A percentile compares a stretch with the other conserved stretches of the same genome.
Conservation (phyloP, 2,797 vertebrate genomes). For the Enteromius anoplus region DNA sequence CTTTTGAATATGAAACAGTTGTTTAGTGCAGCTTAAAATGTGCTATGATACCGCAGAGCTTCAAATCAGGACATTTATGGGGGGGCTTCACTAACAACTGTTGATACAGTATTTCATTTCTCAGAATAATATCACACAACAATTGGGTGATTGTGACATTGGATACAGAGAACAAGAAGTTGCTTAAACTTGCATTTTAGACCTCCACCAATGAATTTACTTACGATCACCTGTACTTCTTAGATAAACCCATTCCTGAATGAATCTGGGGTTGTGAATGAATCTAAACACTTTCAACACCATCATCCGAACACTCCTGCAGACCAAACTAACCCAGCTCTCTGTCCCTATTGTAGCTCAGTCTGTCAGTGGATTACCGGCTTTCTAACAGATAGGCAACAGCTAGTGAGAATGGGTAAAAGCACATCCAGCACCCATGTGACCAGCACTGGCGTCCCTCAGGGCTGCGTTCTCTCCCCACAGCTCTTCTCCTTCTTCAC, state of each 20-base stretch:
- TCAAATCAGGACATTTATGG: not conserved
- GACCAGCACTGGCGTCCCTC: no score
- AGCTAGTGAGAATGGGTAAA: no score
- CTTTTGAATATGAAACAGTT: slow-evolving; percentile 5
- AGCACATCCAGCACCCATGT: no score
- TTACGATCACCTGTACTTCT: not conserved
- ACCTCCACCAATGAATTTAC: not conserved
- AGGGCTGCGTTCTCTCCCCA: no score
- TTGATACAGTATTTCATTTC: not conserved
- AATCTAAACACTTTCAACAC: not conserved
- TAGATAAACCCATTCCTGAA: not conserved
- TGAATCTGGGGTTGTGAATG: not conserved
- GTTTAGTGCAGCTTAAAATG: slow-evolving; percentile 18
- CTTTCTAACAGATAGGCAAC: no score
- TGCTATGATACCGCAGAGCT: not conserved
- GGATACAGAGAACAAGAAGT: not conserved
- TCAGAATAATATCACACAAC: not conserved
- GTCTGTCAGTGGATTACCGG: no score
- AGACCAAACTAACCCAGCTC: no score
- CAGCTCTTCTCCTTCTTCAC: no score
- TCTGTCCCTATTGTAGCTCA: no score
- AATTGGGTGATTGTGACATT: not conserved
- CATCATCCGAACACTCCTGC: no score
- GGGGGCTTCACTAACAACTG: not conserved
- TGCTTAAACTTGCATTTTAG: not conserved